These are phyloP conservation scores for Danio albolineatus DNA, from an alignment of 2,797 vertebrate genomes.

Conservation along the genomic window DNA sequence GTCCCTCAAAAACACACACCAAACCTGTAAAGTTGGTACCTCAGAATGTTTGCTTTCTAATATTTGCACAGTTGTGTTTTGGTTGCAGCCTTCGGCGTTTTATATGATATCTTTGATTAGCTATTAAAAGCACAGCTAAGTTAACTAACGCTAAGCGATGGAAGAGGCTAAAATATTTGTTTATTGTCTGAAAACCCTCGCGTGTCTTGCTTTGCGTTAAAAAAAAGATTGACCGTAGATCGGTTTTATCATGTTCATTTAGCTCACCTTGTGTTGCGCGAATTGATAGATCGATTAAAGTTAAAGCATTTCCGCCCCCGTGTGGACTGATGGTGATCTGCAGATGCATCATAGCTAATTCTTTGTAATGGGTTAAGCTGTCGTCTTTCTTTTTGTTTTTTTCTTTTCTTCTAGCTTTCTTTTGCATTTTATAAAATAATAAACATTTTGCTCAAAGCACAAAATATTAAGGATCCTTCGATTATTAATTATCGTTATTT, in stretches of 20 bases:
- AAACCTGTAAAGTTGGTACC: slow-evolving; percentile 70
- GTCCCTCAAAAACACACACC: slow-evolving; percentile 71
- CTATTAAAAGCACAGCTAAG: slow-evolving; percentile 26
- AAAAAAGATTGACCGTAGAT: neutral
- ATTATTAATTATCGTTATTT: neutral
- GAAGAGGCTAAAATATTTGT: neutral
- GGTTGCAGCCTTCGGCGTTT: slow-evolving; percentile 27
- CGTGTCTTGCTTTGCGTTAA: neutral
- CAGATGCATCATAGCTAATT: neutral
- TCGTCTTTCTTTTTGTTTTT: neutral
- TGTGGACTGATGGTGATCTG: slow-evolving; percentile 6
- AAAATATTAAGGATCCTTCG: neutral
- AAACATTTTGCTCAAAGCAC: neutral
- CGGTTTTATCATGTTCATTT: neutral
- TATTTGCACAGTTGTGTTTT: slow-evolving; percentile 59
- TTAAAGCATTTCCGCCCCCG: slow-evolving; percentile 17
- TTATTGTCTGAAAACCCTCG: neutral
- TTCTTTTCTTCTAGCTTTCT: neutral
- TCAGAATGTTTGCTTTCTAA: slow-evolving; percentile 59
- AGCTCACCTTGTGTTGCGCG: no score
- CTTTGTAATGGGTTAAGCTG: neutral
- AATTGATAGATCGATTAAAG: neutral
- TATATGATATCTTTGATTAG: slow-evolving; percentile 11
- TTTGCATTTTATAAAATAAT: neutral
- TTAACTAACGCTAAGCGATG: neutral